Base-by-base conservation (phyloP, 2,888 invertebrate species). In the Amiota minor region DNA sequence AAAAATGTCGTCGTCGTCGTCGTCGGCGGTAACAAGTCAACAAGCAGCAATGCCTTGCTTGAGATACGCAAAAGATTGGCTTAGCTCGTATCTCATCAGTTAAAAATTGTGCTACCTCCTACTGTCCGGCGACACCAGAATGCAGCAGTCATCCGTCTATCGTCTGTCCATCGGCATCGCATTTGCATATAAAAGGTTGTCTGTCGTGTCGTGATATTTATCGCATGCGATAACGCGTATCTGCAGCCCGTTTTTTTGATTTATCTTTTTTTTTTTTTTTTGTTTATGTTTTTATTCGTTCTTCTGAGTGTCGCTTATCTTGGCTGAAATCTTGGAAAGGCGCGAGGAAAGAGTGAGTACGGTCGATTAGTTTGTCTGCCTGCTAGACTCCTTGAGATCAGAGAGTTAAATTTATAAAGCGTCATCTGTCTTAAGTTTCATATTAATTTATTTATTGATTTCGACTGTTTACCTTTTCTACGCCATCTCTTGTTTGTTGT, bases 121-220 rank as follows among this genome's bases (percentile, higher is more conserved):
- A 62, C 62, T 35, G 62, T 62, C 23, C 18, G 18, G 23, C 8
- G n/a, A 35, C 62, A 62, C n/a, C 35, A n/a, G 11, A 62, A 9
- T n/a, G 8, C 35, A 35, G 53, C 61, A 20, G 18, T 18, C 59
- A 20, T 59, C 59, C n/a, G 23, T 18, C 18, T 20, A 23, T 35
- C 3, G 23, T 23, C 23, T 23, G 3, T 23, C 23, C 3, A 23
- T 23, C 23, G 35, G 6, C 6, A 35, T 4, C 53, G 35, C 62
- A 62, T 62, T 62, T 62, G 62, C 62, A 62, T 62, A 62, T 20
- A 62, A 62, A 62, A 62, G 62, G n/a, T 35, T 62, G 62, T 62
- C 53, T 35, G 35, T 50, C 53, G 53, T 12, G 53, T 59, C 45
- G 62, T n/a, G 62, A 62, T 62, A 35, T 20, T 62, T 62, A 62